Base-by-base conservation (phyloP, 1,140 invertebrate species). In the Pentalonia nigronervosa region DNA sequence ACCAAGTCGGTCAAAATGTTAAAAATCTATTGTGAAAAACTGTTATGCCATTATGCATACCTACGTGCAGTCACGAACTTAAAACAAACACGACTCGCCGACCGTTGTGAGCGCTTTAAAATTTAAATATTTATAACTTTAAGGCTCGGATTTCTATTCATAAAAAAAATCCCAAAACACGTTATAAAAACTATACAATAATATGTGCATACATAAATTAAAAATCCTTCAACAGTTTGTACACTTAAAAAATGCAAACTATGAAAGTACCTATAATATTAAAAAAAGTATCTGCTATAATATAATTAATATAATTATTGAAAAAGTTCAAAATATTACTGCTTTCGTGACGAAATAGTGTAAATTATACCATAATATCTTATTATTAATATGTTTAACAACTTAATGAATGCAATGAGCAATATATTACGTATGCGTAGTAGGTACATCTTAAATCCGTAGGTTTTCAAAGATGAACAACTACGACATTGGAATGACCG, bases 121-220 rank as follows among this genome's bases (percentile, higher is more conserved):
- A 76, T 76, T n/a, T 76, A n/a, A 76, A 76, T 76, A n/a, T n/a
- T n/a, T 76, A n/a, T 76, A 76, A 76, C 60, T 67, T 67, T n/a
- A 67, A 67, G 30, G 30, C 8, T 67, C 9, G 4, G 30, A 67
- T n/a, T n/a, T 67, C 14, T 67, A 67, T 14, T 14, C 60, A n/a
- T 14, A n/a, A 67, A 67, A 41, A 30, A 14, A n/a, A 7, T 30
- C 11, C 4, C n/a, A n/a, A 76, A 76, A 76, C 30, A 76, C n/a
- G 11, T n/a, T 2, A n/a, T 76, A 76, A 76, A 23, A 67, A n/a
- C 30, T 67, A n/a, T 67, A 67, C 4, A 23, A 67, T n/a, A n/a
- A 41, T 41, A 4, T 41, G 41, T n/a, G 6, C 30, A 25, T 7
- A 25, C 14, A 67, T n/a, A 30, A 11, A n/a, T n/a, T n/a, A 76